Evolutionary conservation across 1,140 invertebrate genomes (phyloP).

Genomic region (Caenorhabditis remanei): DNA sequence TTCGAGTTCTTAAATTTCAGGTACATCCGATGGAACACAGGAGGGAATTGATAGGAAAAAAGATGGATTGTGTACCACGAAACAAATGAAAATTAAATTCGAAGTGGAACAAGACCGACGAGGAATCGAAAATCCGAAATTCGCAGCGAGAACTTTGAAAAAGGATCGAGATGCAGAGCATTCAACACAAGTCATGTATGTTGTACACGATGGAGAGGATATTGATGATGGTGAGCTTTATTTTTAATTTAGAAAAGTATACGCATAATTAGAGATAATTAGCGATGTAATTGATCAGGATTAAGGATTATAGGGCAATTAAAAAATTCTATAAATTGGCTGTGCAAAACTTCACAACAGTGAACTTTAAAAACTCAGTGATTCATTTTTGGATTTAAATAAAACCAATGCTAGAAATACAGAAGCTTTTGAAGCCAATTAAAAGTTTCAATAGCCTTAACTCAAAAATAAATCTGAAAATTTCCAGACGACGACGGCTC

Average conservation of each 20-base stretch:
- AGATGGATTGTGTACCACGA: conserved; percentile 56
- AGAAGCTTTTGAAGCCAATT: too few species aligned
- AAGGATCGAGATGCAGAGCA: conserved; percentile 49
- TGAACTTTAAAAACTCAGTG: neutral
- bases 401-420: too few species aligned
- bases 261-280: too few species aligned
- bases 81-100: conserved; percentile 65
- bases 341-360: too few species aligned
- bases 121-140: conserved; percentile 56
- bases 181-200: conserved; percentile 36
- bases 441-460: too few species aligned
- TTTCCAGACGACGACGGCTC: conserved; percentile 40
- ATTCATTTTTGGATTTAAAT: neutral
- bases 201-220: conserved; percentile 21
- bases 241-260: neutral
- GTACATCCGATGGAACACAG: conserved; percentile 59
- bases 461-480: too few species aligned
- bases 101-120: conserved; percentile 50
- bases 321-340: too few species aligned
- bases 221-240: conserved; percentile 34
- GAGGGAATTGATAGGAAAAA: conserved; percentile 62
- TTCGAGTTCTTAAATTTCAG: too few species aligned
- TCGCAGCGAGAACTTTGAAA: conserved; percentile 57
- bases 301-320: too few species aligned
- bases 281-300: too few species aligned